A percentile compares a stretch with the other conserved stretches of the same genome.
Evolutionary conservation across 1,140 invertebrate genomes (phyloP).

Genomic region (Coboldia fuscipes): DNA sequence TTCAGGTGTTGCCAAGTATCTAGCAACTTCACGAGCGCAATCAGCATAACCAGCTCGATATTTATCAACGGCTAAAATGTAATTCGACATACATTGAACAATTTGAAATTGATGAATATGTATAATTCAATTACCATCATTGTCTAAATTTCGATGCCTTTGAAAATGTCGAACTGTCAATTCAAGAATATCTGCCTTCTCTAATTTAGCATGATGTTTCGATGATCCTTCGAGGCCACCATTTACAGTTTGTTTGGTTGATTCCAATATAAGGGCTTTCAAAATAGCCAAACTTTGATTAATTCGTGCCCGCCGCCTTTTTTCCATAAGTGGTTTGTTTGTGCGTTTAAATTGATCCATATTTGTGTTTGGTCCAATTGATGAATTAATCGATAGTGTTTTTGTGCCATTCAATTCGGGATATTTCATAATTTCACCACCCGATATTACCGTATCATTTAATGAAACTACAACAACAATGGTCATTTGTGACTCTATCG

Average conservation of each 20-base stretch:
- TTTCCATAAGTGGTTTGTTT: conserved; percentile 85
- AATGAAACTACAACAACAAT: too few relatives aligned
- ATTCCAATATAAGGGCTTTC: conserved; percentile 58
- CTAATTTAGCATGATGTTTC: conserved; percentile 60
- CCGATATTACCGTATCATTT: too few relatives aligned
- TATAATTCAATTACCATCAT: conserved; percentile 26
- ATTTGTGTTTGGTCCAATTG: too few relatives aligned
- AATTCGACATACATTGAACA: background rate
- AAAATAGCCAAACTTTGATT: conserved; percentile 72
- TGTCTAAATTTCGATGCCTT: conserved; percentile 38
- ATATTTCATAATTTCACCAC: too few relatives aligned
- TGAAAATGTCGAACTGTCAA: conserved; percentile 75
- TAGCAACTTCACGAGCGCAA: conserved; percentile 50
- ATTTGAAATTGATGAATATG: background rate
- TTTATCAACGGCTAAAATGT: conserved; percentile 27
- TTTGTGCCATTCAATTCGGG: too few relatives aligned
- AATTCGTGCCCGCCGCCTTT: conserved; percentile 65
- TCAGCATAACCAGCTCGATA: conserved; percentile 54
- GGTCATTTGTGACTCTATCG: too few relatives aligned
- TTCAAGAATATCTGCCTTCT: conserved; percentile 86
- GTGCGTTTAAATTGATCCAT: conserved; percentile 26
- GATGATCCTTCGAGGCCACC: conserved; percentile 17
- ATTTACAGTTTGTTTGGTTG: conserved; percentile 27
- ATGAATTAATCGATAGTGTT: too few relatives aligned
- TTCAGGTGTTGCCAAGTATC: conserved; percentile 40